A percentile compares a stretch with the other conserved stretches of the same genome.
phyloP scores from a whole-genome alignment of 2,888 invertebrate species.

The Isoperla grammatica region DNA sequence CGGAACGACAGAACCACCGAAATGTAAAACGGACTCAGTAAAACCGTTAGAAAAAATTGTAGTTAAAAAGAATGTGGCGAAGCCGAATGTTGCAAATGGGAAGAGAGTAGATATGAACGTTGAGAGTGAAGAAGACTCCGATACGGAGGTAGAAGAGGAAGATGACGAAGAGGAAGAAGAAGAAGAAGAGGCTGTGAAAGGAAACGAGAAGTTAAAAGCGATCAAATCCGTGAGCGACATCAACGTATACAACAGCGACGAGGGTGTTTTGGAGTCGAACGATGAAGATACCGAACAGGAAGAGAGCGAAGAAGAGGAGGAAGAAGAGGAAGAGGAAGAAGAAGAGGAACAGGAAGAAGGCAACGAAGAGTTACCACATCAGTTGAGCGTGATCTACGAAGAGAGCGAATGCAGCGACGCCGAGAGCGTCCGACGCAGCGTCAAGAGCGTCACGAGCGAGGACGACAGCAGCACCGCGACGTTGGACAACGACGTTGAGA shows the following conservation, averaged over 20 bases:
- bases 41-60: not conserved
- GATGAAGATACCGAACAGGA: slow-evolving; percentile 35
- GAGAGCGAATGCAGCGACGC: slow-evolving; percentile 49
- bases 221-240: slow-evolving; percentile 38
- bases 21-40: not conserved
- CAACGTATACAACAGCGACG: slow-evolving; percentile 30
- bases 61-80: too few relatives aligned
- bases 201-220: slow-evolving; percentile 40
- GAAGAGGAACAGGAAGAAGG: slow-evolving; percentile 36
- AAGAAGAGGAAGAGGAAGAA: slow-evolving; percentile 32
- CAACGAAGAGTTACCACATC: slow-evolving; percentile 43
- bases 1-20: not conserved
- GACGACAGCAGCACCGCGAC: slow-evolving; percentile 40
- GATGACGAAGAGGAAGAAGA: slow-evolving; percentile 38
- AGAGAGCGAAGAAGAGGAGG: slow-evolving; percentile 38
- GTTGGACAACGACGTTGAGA: slow-evolving; percentile 38
- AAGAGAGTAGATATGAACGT: too few relatives aligned
- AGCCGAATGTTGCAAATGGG: slow-evolving; percentile 25
- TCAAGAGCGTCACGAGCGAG: slow-evolving; percentile 36
- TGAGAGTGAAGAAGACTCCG: slow-evolving; percentile 31
- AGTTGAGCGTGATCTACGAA: slow-evolving; percentile 56
- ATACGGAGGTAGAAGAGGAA: slow-evolving; percentile 38
- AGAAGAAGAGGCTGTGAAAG: slow-evolving; percentile 20
- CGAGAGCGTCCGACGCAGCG: slow-evolving; percentile 36
- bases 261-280: slow-evolving; percentile 31